phyloP scores from a whole-genome alignment of 2,113 vertebrate genomes.

The Cyphomyrus plagiostoma region DNA sequence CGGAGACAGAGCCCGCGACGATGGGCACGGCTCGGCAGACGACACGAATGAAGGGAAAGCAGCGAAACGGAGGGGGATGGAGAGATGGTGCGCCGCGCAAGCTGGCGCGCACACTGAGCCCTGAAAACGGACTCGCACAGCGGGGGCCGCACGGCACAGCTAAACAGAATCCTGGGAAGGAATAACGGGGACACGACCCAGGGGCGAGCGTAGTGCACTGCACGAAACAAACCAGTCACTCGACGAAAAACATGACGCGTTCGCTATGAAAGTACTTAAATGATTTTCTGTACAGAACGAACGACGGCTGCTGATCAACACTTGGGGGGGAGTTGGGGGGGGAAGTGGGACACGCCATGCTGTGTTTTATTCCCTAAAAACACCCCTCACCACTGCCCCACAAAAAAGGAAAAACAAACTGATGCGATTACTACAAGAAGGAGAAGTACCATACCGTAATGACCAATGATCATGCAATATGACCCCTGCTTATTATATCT shows the following conservation, averaged over 20 bases:
- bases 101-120: not conserved
- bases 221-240: not conserved
- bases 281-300: not conserved
- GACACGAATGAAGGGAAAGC: slow-evolving; percentile 20
- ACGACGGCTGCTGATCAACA: not conserved
- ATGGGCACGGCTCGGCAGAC: slow-evolving; percentile 32
- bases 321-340: not conserved
- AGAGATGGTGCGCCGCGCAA: not conserved
- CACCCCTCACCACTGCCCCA: not conserved
- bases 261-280: not conserved
- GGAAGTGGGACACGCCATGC: not conserved
- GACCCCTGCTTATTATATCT: not conserved
- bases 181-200: not conserved
- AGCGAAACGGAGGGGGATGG: not conserved
- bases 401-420: not conserved
- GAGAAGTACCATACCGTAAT: not conserved
- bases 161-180: not conserved
- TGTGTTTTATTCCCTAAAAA: not conserved
- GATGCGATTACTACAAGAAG: not conserved
- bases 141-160: not conserved
- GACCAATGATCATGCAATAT: not conserved
- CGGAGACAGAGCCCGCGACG: slow-evolving; percentile 48
- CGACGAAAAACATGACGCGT: not conserved
- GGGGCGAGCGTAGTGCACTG: not conserved
- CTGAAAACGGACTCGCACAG: slow-evolving; percentile 12